Evolutionary conservation across 2,888 invertebrate species (phyloP), one percentile per base, ranked within the genome.

Genomic region (Selenia dentaria): DNA sequence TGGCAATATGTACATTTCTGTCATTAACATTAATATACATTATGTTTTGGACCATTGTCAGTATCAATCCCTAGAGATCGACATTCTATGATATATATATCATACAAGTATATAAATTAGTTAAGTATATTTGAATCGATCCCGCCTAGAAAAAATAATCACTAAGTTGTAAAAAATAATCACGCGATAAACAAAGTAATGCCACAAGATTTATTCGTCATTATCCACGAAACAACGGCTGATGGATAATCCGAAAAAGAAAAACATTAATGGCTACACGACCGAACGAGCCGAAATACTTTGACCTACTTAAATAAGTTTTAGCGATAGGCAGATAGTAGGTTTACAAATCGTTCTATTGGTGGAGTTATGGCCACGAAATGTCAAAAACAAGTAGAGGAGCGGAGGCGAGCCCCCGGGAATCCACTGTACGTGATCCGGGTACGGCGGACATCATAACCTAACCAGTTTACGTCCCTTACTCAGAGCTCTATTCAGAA

Each of bases 311-410:
- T 46, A 32, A n/a, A 26, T 29, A 29, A 33, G 16, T 26, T 10
- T 33, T 33, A 32, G 31, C 32, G 32, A 36, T 27, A 32, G 36
- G 34, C 27, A 47, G 55, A 54, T 61, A 53, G 47, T 42, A 50
- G 53, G 50, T 56, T 36, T 50, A 51, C 53, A 53, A 51, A 51
- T 48, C 38, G 42, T 50, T 55, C 50, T 37, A 56, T 54, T 65
- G 63, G 62, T 61, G 61, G 68, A 75, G 74, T 64, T 62, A 64
- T 68, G 67, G 71, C 67, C 69, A 67, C 68, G 74, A 76, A 71
- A 77, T 67, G 76, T 81, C 80, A 81, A 80, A 81, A 83, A 80
- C 74, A 84, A 81, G 73, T 72, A 76, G 76, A 82, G 77, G 75
- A 70, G 64, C 47, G 60, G 70, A 72, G 76, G 70, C 70, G 69